Conservation (phyloP, 2,113 vertebrate species). For the Ophthalmolycus amberensis region DNA sequence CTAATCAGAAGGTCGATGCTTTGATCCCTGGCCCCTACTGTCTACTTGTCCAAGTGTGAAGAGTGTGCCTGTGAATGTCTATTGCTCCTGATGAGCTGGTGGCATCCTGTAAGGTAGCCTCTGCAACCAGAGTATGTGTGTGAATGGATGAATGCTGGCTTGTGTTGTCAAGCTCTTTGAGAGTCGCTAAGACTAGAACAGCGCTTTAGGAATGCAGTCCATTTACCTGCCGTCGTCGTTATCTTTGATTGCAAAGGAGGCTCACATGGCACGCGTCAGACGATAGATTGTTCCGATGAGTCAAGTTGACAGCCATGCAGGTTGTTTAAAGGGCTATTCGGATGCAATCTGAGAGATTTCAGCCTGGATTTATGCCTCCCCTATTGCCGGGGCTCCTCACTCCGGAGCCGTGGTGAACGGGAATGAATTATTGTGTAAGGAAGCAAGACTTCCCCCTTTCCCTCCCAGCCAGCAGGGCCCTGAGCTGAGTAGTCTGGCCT, state of each 20-base stretch:
- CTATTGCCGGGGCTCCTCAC: slow-evolving; percentile 51
- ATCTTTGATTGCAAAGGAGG: slow-evolving; percentile 64
- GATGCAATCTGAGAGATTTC: slow-evolving; percentile 77
- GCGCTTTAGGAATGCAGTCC: background rate
- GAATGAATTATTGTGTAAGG: slow-evolving; percentile 69
- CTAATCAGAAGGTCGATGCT: background rate
- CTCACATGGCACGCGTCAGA: slow-evolving; percentile 38
- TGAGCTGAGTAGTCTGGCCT: slow-evolving; percentile 37
- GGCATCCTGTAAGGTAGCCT: background rate
- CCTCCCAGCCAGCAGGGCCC: slow-evolving; percentile 24
- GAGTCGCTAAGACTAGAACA: background rate
- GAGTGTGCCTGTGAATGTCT: background rate
- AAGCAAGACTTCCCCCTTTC: slow-evolving; percentile 37
- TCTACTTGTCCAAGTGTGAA: background rate
- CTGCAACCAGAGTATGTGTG: background rate
- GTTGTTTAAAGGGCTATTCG: slow-evolving; percentile 81
- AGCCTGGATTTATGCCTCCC: slow-evolving; percentile 73
- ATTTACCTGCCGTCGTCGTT: slow-evolving; percentile 46
- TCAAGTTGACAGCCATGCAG: slow-evolving; percentile 61
- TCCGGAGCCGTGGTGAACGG: slow-evolving; percentile 63
- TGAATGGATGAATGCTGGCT: background rate
- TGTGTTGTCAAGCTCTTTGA: background rate
- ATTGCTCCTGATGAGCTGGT: background rate
- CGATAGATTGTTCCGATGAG: slow-evolving; percentile 61
- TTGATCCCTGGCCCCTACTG: background rate